These are phyloP conservation scores for Alloscopus bannaensis DNA, from an alignment of 2,888 invertebrate species.

Conservation along the genomic window DNA sequence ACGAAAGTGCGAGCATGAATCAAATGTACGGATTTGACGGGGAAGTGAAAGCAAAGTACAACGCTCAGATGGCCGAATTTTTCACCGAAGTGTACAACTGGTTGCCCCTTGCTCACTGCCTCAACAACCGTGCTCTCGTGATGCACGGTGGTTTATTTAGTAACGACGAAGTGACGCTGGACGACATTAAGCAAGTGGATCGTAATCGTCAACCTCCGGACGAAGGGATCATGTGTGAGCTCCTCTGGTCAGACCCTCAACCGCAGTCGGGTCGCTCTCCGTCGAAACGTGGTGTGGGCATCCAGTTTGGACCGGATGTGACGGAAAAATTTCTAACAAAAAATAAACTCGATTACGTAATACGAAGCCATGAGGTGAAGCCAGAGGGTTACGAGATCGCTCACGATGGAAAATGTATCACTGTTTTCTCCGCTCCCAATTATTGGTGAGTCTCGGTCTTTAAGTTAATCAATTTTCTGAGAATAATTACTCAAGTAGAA, in stretches of 20 bases:
- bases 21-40: slow-evolving; percentile 99
- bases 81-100: slow-evolving; percentile 99
- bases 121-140: slow-evolving; percentile 89
- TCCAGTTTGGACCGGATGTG: slow-evolving; percentile 99
- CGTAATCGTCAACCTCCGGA: slow-evolving; percentile 98
- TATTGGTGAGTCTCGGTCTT: slow-evolving; percentile 85
- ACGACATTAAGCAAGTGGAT: slow-evolving; percentile 91
- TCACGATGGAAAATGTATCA: slow-evolving; percentile 97
- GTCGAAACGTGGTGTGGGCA: slow-evolving; percentile 97
- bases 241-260: slow-evolving; percentile 99
- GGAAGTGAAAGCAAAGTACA: slow-evolving; percentile 97
- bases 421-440: slow-evolving; percentile 99
- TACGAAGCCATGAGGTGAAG: slow-evolving; percentile 98
- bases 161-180: slow-evolving; percentile 93
- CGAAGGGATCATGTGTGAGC: slow-evolving; percentile 98
- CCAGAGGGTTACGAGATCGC: slow-evolving; percentile 96
- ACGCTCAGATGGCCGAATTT: slow-evolving; percentile 94
- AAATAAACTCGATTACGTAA: slow-evolving; percentile 91
- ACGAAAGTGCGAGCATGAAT: slow-evolving; percentile 98
- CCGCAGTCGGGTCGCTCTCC: slow-evolving; percentile 90
- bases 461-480: not conserved
- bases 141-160: slow-evolving; percentile 99
- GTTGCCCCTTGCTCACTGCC: slow-evolving; percentile 96
- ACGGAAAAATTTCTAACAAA: slow-evolving; percentile 86
- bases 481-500: not conserved